Base-by-base conservation (phyloP, 2,797 vertebrate species). In the Mormyrus hasselquistii region DNA sequence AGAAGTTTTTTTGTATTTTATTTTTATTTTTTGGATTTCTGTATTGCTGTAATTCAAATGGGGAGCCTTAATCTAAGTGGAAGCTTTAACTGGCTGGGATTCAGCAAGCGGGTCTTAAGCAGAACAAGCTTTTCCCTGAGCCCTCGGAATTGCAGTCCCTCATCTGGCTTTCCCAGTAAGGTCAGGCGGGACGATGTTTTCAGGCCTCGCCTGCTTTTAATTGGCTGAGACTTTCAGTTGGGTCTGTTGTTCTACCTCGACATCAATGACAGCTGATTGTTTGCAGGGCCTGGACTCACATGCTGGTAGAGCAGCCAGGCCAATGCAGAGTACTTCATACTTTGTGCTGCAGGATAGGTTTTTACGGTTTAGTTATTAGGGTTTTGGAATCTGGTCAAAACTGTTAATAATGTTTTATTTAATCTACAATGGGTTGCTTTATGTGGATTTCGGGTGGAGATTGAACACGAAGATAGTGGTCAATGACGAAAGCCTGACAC, bases 141-240 rank as follows among this genome's bases (percentile, higher is more conserved):
- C 76, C 50, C 29, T 87, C 47, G 52, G 57, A 87, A 29, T 79
- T 25, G 69, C 49, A 57, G 4, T 89, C 22, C n/a, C 22, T 22
- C 65, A 41, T 8, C 47, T 34, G 55, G 85, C 22, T 49, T 87
- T 88, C 49, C 29, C 50, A 3, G 22, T 25, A 73, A 19, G 59
- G 41, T 52, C 88, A 34, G 34, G 65, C 14, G 6, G 65, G 34
- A 38, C 3, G 62, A 29, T 34, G 65, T 55, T 62, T 73, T 59
- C 59, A 88, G 85, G 41, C 87, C 86, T 62, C 89, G 83, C 86
- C 90, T 88, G 69, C 89, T 91, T 91, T 86, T 34, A 82, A 87
- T 87, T 90, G 88, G 90, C 90, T 89, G 87, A 25, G 53, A 89
- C 83, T 29, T 52, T 44, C 29, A 22, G 88, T 90, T 89, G 65